Base-by-base conservation (phyloP, 2,888 invertebrate species). In the Kuschelorhynchus macadamiae region DNA sequence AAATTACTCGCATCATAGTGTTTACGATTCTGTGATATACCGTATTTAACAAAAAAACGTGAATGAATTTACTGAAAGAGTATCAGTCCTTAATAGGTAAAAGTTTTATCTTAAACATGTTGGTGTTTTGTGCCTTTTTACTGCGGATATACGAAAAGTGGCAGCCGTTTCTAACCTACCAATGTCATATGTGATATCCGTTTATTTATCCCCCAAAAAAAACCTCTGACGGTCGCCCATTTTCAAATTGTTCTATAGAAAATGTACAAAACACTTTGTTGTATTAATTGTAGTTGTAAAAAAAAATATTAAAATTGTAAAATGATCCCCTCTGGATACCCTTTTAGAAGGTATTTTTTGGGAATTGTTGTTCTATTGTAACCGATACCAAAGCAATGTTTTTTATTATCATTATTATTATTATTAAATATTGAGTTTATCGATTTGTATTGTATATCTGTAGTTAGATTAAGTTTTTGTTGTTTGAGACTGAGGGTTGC, bases 361-460 rank as follows among this genome's bases (percentile, higher is more conserved):
- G 73, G 74, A 59, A 60, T 50, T 78, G 79, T 81, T 83, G 81
- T 82, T 83, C 80, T 71, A 80, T 81, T 82, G 84, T 83, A 84
- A 84, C 83, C 81, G 82, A 85, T 84, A 84, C 85, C 85, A 85
- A 85, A 85, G 85, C 84, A 83, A 83, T 84, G 83, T 84, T 83
- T 82, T n/a, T 80, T 49, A 46, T 53, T 46, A 56, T 61, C 57
- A 75, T 81, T 79, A 79, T 77, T 76, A 79, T 80, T 78, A 79
- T 80, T 81, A 80, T 80, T 77, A 75, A 79, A 81, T 81, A 81
- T 82, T 81, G 80, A 81, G 80, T 81, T 81, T 82, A 66, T 70
- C 42, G 14, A 66, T 61, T 50, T 61, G 64, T 64, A 80, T 78
- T 76, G 74, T 82, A 60, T 80, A 82, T 82, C 81, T 82, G 81